Percentiles rank a stretch among this genome's conserved stretches.
phyloP scores from a whole-genome alignment of 2,113 vertebrate species.

The Pogona vitticeps region DNA sequence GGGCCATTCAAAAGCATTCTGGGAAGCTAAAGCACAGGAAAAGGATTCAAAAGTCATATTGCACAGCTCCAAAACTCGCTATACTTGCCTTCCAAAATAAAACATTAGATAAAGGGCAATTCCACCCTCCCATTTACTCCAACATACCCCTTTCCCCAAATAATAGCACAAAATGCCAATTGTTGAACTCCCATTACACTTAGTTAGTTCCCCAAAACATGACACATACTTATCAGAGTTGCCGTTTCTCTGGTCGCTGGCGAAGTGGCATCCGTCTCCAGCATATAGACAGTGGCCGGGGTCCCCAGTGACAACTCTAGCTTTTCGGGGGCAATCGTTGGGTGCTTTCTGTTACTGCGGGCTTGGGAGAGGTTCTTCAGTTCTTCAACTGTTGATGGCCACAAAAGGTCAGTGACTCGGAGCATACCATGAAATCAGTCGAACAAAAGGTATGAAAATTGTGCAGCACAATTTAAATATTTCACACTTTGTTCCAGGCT shows the following conservation, averaged over 20 bases:
- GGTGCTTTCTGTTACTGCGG: conserved; percentile 47
- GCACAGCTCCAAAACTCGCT: neutral
- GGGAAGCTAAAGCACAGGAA: too few relatives aligned
- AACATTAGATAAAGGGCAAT: neutral
- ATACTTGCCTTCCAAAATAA: neutral
- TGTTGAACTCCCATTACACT: neutral
- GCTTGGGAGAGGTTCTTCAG: conserved; percentile 66
- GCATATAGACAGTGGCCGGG: conserved; percentile 5
- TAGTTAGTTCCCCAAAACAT: neutral
- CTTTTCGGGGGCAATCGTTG: conserved; percentile 34
- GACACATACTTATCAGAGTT: conserved; percentile 48
- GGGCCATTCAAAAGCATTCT: too few relatives aligned
- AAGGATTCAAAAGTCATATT: neutral
- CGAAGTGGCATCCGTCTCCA: neutral
- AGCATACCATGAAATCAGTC: neutral
- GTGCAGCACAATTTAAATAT: neutral
- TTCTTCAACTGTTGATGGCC: conserved; percentile 63
- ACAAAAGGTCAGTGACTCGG: neutral
- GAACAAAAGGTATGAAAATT: neutral
- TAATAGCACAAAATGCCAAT: neutral
- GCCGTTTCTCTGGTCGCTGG: neutral
- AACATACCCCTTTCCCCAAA: neutral
- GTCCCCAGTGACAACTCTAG: conserved; percentile 16
- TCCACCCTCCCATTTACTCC: too few relatives aligned
- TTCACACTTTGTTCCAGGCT: neutral